Conservation (phyloP, 1,140 invertebrate species). For the Bombyx mandarina region DNA sequence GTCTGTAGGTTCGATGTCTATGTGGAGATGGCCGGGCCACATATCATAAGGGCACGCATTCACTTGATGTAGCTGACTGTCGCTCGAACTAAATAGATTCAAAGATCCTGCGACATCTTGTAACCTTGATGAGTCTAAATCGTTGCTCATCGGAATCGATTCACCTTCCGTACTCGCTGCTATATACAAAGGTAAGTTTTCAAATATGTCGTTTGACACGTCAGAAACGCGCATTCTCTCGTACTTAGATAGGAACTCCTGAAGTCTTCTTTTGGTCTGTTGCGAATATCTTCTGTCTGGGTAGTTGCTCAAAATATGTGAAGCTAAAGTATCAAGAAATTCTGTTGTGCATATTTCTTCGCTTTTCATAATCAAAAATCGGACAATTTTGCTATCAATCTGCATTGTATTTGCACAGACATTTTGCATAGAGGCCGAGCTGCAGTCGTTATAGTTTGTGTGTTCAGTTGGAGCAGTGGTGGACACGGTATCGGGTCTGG, state of each 20-base stretch:
- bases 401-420: slow-evolving; percentile 31
- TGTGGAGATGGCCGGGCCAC: slow-evolving; percentile 54
- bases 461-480: slow-evolving; percentile 27
- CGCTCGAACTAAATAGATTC: slow-evolving; percentile 56
- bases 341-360: slow-evolving; percentile 59
- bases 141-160: slow-evolving; percentile 31
- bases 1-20: slow-evolving; percentile 42
- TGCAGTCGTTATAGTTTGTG: slow-evolving; percentile 31
- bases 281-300: slow-evolving; percentile 29
- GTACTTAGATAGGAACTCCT: slow-evolving; percentile 48
- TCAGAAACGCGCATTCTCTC: slow-evolving; percentile 55
- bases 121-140: slow-evolving; percentile 45
- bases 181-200: slow-evolving; percentile 46
- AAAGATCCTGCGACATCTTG: slow-evolving; percentile 61
- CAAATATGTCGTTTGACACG: slow-evolving; percentile 56
- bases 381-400: slow-evolving; percentile 57
- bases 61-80: slow-evolving; percentile 48
- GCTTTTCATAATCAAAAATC: slow-evolving; percentile 54
- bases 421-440: slow-evolving; percentile 20
- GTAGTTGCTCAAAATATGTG: slow-evolving; percentile 34
- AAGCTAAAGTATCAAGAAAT: slow-evolving; percentile 43
- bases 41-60: slow-evolving; percentile 50
- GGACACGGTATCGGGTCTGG: slow-evolving; percentile 23
- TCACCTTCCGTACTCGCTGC: slow-evolving; percentile 27
- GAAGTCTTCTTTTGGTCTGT: slow-evolving; percentile 38